Percentiles rank a stretch among this genome's conserved stretches.
phyloP scores from a whole-genome alignment of 30 jellyfish, hydroid and myxozoan species.

The Aurelia aurita region DNA sequence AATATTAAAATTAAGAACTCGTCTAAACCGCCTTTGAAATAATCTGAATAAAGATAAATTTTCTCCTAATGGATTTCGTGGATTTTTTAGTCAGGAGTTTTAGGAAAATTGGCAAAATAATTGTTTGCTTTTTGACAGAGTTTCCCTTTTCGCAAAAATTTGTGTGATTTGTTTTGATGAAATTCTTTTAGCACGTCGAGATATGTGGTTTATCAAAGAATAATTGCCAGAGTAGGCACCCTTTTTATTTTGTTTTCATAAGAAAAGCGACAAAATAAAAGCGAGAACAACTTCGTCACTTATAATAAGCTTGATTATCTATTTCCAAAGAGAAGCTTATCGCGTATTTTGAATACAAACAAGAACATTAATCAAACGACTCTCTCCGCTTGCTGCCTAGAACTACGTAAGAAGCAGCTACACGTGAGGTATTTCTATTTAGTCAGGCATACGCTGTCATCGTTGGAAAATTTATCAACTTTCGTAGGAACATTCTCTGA shows the following conservation, averaged over 20 bases:
- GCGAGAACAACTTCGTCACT: neutral
- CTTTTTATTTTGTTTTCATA: neutral
- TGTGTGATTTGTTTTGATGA: too few relatives aligned
- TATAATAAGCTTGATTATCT: neutral
- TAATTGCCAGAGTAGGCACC: neutral
- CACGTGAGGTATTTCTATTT: too few relatives aligned
- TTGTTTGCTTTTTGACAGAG: too few relatives aligned
- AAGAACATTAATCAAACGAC: neutral
- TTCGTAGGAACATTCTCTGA: constrained; percentile 36
- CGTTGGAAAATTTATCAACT: constrained; percentile 23
- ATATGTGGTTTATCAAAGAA: too few relatives aligned
- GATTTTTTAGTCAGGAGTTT: too few relatives aligned
- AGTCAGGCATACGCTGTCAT: too few relatives aligned
- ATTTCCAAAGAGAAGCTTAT: constrained; percentile 7
- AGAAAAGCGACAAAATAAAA: constrained; percentile 8
- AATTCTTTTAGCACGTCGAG: too few relatives aligned
- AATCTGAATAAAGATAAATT: too few relatives aligned
- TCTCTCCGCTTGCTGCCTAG: neutral
- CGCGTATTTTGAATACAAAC: constrained; percentile 48
- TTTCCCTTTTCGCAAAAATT: too few relatives aligned
- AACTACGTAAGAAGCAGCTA: neutral
- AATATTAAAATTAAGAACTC: neutral
- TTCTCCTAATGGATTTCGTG: too few relatives aligned
- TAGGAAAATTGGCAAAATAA: too few relatives aligned
- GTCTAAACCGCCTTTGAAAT: too few relatives aligned